These are phyloP conservation scores for Staurois parvus DNA, from an alignment of 2,797 vertebrate genomes.

Conservation along the genomic window DNA sequence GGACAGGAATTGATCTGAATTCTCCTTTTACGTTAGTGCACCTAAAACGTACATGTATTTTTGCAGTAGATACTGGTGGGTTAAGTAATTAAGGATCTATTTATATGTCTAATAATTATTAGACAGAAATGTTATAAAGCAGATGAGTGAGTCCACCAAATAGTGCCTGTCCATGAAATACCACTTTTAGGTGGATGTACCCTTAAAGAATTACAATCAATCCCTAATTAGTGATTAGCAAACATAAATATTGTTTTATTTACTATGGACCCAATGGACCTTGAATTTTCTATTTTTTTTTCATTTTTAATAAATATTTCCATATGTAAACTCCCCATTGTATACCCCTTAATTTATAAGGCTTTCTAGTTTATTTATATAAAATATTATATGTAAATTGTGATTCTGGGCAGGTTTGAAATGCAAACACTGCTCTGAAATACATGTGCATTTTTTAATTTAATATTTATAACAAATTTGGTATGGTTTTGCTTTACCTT, in stretches of 20 bases:
- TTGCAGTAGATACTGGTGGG: no score
- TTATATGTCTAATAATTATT: no score
- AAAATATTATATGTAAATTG: not conserved
- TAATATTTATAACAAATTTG: conserved; percentile 37
- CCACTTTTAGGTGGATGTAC: no score
- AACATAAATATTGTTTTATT: not conserved
- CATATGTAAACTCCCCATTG: not conserved
- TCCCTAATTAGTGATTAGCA: not conserved
- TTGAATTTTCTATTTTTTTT: not conserved
- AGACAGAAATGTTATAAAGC: no score
- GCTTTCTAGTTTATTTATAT: conserved; percentile 40
- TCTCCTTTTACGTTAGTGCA: no score
- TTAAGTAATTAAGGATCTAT: no score
- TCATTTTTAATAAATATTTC: not conserved
- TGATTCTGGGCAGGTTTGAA: not conserved
- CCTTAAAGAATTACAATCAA: no score
- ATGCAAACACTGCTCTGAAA: not conserved
- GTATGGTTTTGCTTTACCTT: not conserved
- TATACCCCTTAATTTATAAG: conserved; percentile 38
- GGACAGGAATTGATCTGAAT: no score
- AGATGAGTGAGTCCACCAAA: no score
- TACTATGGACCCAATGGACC: not conserved
- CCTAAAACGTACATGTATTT: no score
- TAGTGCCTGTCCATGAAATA: no score
- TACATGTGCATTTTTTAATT: conserved; percentile 15